Conservation (phyloP, 2,113 vertebrate genomes). For the Myiozetetes cayanensis region DNA sequence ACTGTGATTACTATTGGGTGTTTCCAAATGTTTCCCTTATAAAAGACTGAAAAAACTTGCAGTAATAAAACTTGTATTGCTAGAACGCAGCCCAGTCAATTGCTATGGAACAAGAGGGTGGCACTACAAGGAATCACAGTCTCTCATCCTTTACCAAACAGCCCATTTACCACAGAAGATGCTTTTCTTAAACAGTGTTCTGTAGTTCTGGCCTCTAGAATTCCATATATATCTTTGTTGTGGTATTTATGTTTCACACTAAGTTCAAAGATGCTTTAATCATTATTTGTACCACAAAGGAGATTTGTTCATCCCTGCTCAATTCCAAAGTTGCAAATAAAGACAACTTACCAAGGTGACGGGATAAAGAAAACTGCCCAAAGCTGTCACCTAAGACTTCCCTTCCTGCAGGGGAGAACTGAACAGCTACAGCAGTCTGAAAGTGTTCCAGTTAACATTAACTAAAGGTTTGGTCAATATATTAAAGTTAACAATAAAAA, state of each 20-base stretch:
- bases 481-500: constrained; percentile 40
- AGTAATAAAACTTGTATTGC: not conserved
- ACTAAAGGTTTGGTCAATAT: constrained; percentile 43
- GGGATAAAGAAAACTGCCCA: constrained; percentile 49
- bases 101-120: not conserved
- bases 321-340: constrained; percentile 54
- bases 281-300: constrained; percentile 62
- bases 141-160: not conserved
- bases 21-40: not conserved
- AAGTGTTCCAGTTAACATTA: constrained; percentile 36
- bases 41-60: not conserved
- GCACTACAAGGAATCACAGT: not conserved
- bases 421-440: not conserved
- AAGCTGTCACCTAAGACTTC: constrained; percentile 35
- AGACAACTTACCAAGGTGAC: constrained; percentile 49
- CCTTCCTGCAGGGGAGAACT: not conserved
- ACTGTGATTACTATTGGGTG: not conserved
- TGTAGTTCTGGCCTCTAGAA: not conserved
- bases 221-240: constrained; percentile 16
- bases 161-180: not conserved
- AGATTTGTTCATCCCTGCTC: constrained; percentile 51
- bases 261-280: constrained; percentile 49
- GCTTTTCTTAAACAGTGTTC: not conserved
- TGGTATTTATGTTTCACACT: constrained; percentile 27
- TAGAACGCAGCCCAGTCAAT: not conserved